Evolutionary conservation across 2,797 vertebrate genomes (phyloP), one percentile per base, ranked within the genome.

Genomic region (Nannoperca obscura): DNA sequence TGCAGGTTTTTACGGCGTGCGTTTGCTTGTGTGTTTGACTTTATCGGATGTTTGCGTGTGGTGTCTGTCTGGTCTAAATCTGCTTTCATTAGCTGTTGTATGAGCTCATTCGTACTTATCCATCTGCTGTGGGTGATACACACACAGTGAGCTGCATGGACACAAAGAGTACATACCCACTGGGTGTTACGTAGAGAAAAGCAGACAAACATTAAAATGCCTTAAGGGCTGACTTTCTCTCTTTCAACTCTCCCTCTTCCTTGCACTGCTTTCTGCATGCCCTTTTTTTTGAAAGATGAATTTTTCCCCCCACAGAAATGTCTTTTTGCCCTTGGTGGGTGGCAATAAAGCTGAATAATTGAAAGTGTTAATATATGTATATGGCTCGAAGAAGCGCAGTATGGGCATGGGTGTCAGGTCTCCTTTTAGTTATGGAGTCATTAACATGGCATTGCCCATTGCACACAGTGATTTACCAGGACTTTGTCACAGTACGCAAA

Each of bases 71-170:
- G 80, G 38, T 84, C 46, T 81, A 74, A 89, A 90, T 92, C 89
- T 80, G 65, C 74, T 88, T 90, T 87, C 66, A 87, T 90, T 83
- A 74, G 81, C 78, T 83, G 62, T 67, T 86, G 76, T 80, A 59
- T 65, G 76, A 89, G 81, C 76, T 81, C 66, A 79, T 67, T 76
- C 10, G 17, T 46, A 83, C 80, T 82, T 78, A 75, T 84, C 83
- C 84, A 81, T 91, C 86, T 87, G 88, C 83, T 83, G 46, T 1
- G 0, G 73, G 75, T 63, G 71, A 83, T 62, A 74, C 72, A 62
- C 72, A 77, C 73, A 71, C 67, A 84, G 61, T 17, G 65, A 72
- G 69, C 64, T 70, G 46, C 55, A 67, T 22, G 8, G 60, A 73
- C 64, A 65, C 71, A 52, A 36, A 65, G 36, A 78, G 59, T 19